phyloP scores from a whole-genome alignment of 2,113 vertebrate species.

The Catharus fuscescens region DNA sequence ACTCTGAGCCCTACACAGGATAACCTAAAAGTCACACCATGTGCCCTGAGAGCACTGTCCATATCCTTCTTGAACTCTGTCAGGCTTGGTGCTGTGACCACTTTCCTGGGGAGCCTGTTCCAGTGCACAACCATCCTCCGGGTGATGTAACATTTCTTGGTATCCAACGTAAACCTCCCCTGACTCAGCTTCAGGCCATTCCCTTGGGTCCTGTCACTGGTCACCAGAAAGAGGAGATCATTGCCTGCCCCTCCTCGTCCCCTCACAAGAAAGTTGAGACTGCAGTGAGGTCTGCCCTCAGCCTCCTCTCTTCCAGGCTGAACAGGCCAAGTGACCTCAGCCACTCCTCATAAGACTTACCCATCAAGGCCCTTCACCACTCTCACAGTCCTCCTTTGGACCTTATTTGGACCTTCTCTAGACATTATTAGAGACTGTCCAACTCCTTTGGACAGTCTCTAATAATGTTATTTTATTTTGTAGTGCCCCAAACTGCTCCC shows the following conservation, averaged over 20 bases:
- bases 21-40: not conserved
- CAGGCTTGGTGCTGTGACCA: not conserved
- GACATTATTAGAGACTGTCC: too few relatives aligned
- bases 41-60: not conserved
- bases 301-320: not conserved
- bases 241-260: not conserved
- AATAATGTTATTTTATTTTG: not conserved
- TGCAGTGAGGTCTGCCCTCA: not conserved
- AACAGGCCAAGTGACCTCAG: not conserved
- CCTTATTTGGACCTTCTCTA: too few relatives aligned
- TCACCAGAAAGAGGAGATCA: not conserved
- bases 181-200: not conserved
- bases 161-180: not conserved
- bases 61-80: not conserved
- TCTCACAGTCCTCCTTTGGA: not conserved
- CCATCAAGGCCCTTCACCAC: not conserved
- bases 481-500: rapidly evolving
- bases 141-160: not conserved
- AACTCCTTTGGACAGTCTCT: not conserved
- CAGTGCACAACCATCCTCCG: rapidly evolving
- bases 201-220: not conserved
- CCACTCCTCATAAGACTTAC: not conserved
- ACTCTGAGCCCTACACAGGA: rapidly evolving
- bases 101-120: not conserved
- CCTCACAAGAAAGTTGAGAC: not conserved